Base-by-base conservation (phyloP, 2,888 invertebrate species). In the Rhabditoides inermis region DNA sequence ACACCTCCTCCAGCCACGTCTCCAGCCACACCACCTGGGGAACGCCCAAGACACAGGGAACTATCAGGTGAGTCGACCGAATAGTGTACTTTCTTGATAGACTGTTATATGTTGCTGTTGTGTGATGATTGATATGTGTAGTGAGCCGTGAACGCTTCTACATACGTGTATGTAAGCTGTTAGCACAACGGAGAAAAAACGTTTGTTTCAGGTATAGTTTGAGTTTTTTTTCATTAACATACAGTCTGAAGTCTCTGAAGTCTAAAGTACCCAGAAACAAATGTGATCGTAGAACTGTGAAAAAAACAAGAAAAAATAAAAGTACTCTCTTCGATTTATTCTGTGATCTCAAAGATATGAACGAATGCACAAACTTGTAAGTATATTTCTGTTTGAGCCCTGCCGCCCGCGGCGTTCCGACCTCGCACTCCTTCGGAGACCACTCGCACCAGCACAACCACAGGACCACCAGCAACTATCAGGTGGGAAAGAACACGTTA, bases 31-130 rank as follows among this genome's bases (percentile, higher is more conserved):
- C 27, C 2, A 42, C 42, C 27, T 23, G 35, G 15, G 27, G 28
- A 30, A 64, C 56, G 12, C 66, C 66, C 36, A 64, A 62, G 36
- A 66, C 66, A 22, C 60, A 60, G 27, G 66, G 66, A 35, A 53
- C 55, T 30, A 51, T 66, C 26, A 66, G 63, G 65, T 63, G n/a
- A 46, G 48, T 20, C 28, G n/a, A n/a, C n/a, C n/a, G n/a, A n/a
- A n/a, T n/a, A n/a, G n/a, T n/a, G n/a, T n/a, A n/a, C n/a, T n/a
- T n/a, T n/a, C n/a, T n/a, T n/a, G n/a, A n/a, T n/a, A n/a, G n/a
- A n/a, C n/a, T n/a, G n/a, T n/a, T n/a, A n/a, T n/a, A n/a, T n/a
- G n/a, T n/a, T n/a, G n/a, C n/a, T n/a, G n/a, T n/a, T n/a, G n/a
- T n/a, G n/a, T n/a, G n/a, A n/a, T n/a, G n/a, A n/a, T n/a, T n/a